Percentiles rank a stretch among this genome's conserved stretches.
Evolutionary conservation across 2,888 invertebrate species (phyloP).

Genomic region (Pteria penguin): DNA sequence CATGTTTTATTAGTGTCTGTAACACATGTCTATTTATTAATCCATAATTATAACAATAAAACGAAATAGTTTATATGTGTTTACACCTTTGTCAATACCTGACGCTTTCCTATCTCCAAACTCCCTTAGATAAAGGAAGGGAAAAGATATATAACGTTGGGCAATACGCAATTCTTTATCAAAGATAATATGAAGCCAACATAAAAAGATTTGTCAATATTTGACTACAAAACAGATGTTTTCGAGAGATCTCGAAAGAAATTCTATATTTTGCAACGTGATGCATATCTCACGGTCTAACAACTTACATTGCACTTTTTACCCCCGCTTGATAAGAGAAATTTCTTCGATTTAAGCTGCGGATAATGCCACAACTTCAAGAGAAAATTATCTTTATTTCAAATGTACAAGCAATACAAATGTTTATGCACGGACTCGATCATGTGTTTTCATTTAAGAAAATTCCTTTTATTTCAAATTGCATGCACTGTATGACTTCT

Average conservation of each 20-base stretch:
- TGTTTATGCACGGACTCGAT: no score
- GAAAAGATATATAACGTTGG: neutral
- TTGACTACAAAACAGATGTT: conserved; percentile 25
- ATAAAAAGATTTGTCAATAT: conserved; percentile 25
- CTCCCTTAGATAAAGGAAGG: neutral
- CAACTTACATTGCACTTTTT: neutral
- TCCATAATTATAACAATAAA: no score
- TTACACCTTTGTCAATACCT: neutral
- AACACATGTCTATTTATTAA: no score
- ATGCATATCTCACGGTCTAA: neutral
- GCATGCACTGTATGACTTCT: no score
- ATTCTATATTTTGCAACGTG: conserved; percentile 4
- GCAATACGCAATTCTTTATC: neutral
- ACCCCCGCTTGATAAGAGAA: neutral
- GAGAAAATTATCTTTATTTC: no score
- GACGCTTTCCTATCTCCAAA: neutral
- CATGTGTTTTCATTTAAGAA: no score
- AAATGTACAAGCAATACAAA: no score
- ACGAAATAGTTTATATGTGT: neutral
- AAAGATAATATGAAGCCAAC: neutral
- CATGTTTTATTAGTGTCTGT: no score
- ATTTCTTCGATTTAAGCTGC: neutral
- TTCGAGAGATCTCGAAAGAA: conserved; percentile 16
- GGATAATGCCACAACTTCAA: neutral
- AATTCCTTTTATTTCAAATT: no score